phyloP scores from a whole-genome alignment of 2,113 vertebrate species.

The Pyxicephalus adspersus region DNA sequence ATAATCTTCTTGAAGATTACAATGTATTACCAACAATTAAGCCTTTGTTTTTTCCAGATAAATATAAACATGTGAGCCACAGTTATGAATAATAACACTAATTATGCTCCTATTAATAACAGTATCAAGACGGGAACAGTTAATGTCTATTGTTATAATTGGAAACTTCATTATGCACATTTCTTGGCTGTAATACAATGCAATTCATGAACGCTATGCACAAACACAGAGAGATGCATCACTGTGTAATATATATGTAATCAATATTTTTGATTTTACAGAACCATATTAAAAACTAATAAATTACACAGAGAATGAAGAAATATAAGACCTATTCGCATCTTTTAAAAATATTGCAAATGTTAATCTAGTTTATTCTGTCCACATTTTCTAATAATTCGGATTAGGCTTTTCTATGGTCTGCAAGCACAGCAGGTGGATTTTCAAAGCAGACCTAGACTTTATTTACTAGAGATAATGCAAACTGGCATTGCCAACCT shows the following conservation, averaged over 20 bases:
- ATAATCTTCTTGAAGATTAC: slow-evolving; percentile 1
- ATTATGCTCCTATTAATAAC: slow-evolving; percentile 54
- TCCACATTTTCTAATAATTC: too few relatives aligned
- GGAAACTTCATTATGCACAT: slow-evolving; percentile 10
- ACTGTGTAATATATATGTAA: background rate
- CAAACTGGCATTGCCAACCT: too few relatives aligned
- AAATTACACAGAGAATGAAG: background rate
- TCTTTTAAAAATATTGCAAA: too few relatives aligned
- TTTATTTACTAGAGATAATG: too few relatives aligned
- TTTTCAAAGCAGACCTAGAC: too few relatives aligned
- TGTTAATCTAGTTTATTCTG: too few relatives aligned
- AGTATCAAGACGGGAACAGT: slow-evolving; percentile 21
- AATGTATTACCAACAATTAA: slow-evolving; percentile 17
- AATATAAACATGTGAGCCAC: slow-evolving; percentile 35
- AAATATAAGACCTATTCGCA: background rate
- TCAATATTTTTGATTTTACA: slow-evolving; percentile 11
- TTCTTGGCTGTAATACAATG: background rate
- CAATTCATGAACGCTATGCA: background rate
- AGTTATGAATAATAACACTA: slow-evolving; percentile 49
- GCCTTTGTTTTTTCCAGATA: slow-evolving; percentile 42
- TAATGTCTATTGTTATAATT: slow-evolving; percentile 46
- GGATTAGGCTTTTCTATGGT: too few relatives aligned
- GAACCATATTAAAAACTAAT: background rate
- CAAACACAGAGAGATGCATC: background rate
- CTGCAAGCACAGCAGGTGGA: too few relatives aligned